Conservation (phyloP, 2,888 invertebrate genomes). For the Tenthredo mesomela region DNA sequence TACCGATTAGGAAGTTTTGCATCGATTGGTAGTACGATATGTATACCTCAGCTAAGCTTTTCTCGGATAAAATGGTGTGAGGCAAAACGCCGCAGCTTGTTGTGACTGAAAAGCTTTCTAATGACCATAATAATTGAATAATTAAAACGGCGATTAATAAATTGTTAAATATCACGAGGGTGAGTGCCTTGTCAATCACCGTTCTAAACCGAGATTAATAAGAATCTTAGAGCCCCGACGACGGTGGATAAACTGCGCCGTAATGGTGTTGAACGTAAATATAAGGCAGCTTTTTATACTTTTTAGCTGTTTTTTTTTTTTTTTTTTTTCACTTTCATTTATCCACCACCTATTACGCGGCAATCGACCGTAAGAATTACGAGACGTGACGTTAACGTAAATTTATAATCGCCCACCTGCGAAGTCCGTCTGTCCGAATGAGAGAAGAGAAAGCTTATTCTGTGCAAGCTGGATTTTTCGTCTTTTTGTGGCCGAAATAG, state of each 20-base stretch:
- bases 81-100: not conserved
- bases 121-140: conserved; percentile 38
- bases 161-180: not conserved
- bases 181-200: not conserved
- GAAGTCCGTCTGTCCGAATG: not conserved
- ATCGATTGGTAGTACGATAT: not conserved
- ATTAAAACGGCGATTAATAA: conserved; percentile 13
- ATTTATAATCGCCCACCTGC: conserved; percentile 41
- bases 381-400: conserved; percentile 21
- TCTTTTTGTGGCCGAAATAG: not conserved
- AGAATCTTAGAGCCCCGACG: not conserved
- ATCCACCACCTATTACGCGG: conserved; percentile 13
- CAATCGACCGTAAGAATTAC: conserved; percentile 40
- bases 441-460: not conserved
- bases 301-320: not conserved
- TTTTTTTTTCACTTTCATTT: not conserved
- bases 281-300: not conserved
- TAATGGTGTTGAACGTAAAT: not conserved
- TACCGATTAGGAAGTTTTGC: not conserved
- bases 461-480: not conserved
- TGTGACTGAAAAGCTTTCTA: not conserved
- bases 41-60: not conserved
- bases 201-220: not conserved
- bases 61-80: not conserved
- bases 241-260: not conserved